These are phyloP conservation scores for Agonopterix arenella DNA, from an alignment of 2,888 invertebrate genomes.

Conservation along the genomic window DNA sequence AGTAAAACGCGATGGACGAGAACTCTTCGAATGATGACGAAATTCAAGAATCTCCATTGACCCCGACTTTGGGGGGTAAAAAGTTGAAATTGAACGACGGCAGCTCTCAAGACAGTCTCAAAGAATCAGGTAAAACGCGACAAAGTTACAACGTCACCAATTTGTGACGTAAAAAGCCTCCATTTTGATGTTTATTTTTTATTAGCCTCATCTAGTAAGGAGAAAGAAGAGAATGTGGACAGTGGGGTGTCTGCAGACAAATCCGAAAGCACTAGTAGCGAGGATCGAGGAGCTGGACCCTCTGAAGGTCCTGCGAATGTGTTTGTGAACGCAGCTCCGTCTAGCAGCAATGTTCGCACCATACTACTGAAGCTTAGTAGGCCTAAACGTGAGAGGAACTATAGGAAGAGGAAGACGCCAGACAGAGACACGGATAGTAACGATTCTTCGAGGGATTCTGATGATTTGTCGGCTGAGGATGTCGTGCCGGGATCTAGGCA, in stretches of 20 bases:
- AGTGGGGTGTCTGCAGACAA: conserved; percentile 67
- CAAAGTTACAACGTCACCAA: not conserved
- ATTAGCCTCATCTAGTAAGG: conserved; percentile 31
- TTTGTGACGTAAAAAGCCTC: conserved; percentile 16
- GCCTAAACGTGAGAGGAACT: conserved; percentile 46
- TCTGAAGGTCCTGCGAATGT: conserved; percentile 49
- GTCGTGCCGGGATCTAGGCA: conserved; percentile 21
- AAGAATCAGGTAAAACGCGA: conserved; percentile 40
- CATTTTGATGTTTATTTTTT: conserved; percentile 31
- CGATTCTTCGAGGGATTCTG: conserved; percentile 57
- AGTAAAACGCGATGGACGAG: conserved; percentile 56
- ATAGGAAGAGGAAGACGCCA: conserved; percentile 60
- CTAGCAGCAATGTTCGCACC: conserved; percentile 50
- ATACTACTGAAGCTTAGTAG: conserved; percentile 53
- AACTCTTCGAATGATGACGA: conserved; percentile 63
- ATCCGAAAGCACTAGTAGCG: conserved; percentile 66
- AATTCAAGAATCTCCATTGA: conserved; percentile 43
- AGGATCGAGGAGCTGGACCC: conserved; percentile 38
- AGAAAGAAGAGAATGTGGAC: conserved; percentile 57
- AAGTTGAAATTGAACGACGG: conserved; percentile 67
- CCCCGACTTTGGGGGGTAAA: conserved; percentile 52
- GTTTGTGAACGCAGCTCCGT: conserved; percentile 50
- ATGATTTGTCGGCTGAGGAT: conserved; percentile 53
- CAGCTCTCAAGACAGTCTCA: conserved; percentile 60
- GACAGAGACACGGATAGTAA: conserved; percentile 55